Evolutionary conservation across 2,888 invertebrate species (phyloP).

Genomic region (Crioceris asparagi): DNA sequence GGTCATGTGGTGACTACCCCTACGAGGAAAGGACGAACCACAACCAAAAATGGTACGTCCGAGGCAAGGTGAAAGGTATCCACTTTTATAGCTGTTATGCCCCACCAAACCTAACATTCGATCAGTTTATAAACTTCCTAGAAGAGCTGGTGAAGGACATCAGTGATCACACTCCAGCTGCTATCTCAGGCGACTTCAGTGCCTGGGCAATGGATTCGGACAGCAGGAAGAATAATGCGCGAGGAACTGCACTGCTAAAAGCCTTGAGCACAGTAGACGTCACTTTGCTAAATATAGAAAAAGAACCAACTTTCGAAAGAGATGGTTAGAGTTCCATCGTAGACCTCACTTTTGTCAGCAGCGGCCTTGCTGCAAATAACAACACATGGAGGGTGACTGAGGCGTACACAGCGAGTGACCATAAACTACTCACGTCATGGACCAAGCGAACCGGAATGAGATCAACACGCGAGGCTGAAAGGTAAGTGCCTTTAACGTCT

Average conservation of each 20-base stretch:
- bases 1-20: too few relatives aligned
- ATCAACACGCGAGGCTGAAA: too few relatives aligned
- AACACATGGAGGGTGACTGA: too few relatives aligned
- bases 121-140: background rate
- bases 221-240: slow-evolving; percentile 12
- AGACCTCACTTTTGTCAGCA: too few relatives aligned
- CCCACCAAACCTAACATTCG: background rate
- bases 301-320: slow-evolving; percentile 13
- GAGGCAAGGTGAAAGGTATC: background rate
- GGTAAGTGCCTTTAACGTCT: too few relatives aligned
- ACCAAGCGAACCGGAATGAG: too few relatives aligned
- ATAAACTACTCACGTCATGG: too few relatives aligned
- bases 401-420: too few relatives aligned
- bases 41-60: too few relatives aligned
- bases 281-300: slow-evolving; percentile 6
- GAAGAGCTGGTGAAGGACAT: background rate
- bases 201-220: slow-evolving; percentile 17
- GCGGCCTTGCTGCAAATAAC: too few relatives aligned
- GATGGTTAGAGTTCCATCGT: too few relatives aligned
- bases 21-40: too few relatives aligned
- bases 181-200: slow-evolving; percentile 16
- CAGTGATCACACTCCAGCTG: background rate
- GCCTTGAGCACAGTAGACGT: slow-evolving; percentile 13
- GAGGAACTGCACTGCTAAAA: slow-evolving; percentile 12
- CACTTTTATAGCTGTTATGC: background rate